Evolutionary conservation across 1,140 invertebrate species (phyloP).

Genomic region (Pinna nobilis): DNA sequence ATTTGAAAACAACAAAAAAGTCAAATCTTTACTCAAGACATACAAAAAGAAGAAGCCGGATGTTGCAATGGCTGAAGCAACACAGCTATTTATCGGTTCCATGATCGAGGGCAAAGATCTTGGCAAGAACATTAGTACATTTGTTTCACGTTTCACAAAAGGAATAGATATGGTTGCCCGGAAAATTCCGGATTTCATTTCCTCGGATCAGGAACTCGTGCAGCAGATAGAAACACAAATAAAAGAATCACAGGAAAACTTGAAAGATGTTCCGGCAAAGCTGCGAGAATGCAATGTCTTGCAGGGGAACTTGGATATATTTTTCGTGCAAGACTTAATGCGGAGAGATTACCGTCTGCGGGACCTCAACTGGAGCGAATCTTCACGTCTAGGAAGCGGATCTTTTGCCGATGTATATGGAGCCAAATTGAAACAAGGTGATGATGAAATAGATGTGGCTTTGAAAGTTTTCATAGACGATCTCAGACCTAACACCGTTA

Average conservation of each 20-base stretch:
- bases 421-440: constrained; percentile 1
- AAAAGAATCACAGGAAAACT: constrained; percentile 38
- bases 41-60: constrained; percentile 39
- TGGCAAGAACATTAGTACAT: constrained; percentile 45
- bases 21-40: constrained; percentile 48
- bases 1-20: constrained; percentile 26
- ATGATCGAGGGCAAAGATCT: constrained; percentile 47
- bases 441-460: constrained; percentile 36
- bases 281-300: constrained; percentile 36
- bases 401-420: constrained; percentile 62
- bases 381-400: constrained; percentile 55
- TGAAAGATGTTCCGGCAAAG: constrained; percentile 47
- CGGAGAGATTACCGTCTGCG: constrained; percentile 51
- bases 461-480: constrained; percentile 52
- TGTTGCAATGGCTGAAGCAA: constrained; percentile 51
- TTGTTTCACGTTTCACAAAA: constrained; percentile 53
- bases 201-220: constrained; percentile 56
- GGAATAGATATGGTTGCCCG: constrained; percentile 53
- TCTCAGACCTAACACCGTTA: constrained; percentile 40
- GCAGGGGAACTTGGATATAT: constrained; percentile 60
- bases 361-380: constrained; percentile 47
- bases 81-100: constrained; percentile 41
- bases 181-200: constrained; percentile 61
- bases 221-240: constrained; percentile 47
- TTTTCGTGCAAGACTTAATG: constrained; percentile 61